Base-by-base conservation (phyloP, 1,140 invertebrate genomes). In the Zaprionus tsacasi region DNA sequence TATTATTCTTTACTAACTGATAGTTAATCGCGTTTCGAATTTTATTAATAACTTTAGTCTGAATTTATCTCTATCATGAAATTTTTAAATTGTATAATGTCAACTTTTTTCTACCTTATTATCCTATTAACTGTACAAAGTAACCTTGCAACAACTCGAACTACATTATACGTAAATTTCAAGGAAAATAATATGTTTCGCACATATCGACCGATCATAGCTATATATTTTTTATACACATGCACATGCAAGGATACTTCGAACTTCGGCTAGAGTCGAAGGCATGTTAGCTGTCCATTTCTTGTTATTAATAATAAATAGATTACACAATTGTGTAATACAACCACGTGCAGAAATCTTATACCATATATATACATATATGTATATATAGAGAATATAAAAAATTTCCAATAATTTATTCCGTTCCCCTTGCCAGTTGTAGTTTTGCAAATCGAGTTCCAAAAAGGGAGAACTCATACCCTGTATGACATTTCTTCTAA, bases 221-320 rank as follows among this genome's bases (percentile, higher is more conserved):
- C 27, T 30, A 30, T 4, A 30, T 30, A 30, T 30, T 2, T 27
- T 17, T 3, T 55, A 55, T 35, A 27, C 33, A 13, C 65, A 5
- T 17, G 48, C 57, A 43, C 36, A 17, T 45, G 48, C 57, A 45
- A 73, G 66, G 52, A 25, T 61, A 69, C 54, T 56, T 15, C 45
- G 17, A 11, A 27, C 40, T 60, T 70, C 36, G 66, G 70, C 70
- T 52, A 3, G 25, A 7, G 65, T 33, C 48, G 67, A 64, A 70
- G 21, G 10, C 45, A 43, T 35, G 48, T 50, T 11, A 70, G 35
- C 40, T 65, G 59, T 75, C 59, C 69, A 75, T 55, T 70, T 74
- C 55, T 67, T 85, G 85, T 87, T 85, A 83, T 87, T 79, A 83
- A 82, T 79, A 83, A 69, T 68, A 50, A 75, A 66, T 74, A 67